Evolutionary conservation across 2,888 invertebrate species (phyloP).

Genomic region (Alentia gelatinosa): DNA sequence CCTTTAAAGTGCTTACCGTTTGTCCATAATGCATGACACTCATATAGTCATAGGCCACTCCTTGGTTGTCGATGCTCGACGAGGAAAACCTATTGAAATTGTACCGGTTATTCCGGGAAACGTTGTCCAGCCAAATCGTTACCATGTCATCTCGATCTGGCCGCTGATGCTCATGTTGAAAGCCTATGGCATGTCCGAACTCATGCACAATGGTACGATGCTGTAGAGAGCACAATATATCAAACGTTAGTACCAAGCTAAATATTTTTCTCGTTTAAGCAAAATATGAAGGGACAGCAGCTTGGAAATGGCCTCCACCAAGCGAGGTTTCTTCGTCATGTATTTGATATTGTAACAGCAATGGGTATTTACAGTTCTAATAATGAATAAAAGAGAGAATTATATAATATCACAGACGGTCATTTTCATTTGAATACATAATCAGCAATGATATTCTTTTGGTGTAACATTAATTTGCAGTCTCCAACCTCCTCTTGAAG

Average conservation of each 20-base stretch:
- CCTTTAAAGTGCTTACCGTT: conserved; percentile 40
- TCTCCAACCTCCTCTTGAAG: no score
- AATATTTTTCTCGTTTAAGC: no score
- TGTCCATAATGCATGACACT: conserved; percentile 73
- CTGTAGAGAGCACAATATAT: conserved; percentile 62
- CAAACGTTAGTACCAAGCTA: background rate
- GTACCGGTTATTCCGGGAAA: conserved; percentile 53
- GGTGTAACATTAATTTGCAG: no score
- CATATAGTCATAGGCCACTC: conserved; percentile 71
- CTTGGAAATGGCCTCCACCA: no score
- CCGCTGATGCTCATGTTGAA: conserved; percentile 73
- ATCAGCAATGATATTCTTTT: no score
- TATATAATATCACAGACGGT: no score
- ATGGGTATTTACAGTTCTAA: no score
- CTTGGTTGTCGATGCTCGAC: conserved; percentile 62
- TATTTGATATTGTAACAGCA: no score
- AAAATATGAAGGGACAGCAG: no score
- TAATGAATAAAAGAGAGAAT: no score
- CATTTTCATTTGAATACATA: no score
- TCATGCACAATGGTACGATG: conserved; percentile 72
- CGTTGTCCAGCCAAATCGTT: background rate
- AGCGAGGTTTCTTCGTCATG: no score
- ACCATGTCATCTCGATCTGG: conserved; percentile 66
- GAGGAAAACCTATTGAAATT: conserved; percentile 69
- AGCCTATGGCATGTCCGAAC: conserved; percentile 73